A percentile compares a stretch with the other conserved stretches of the same genome.
Conservation (phyloP, 2,797 vertebrate genomes). For the Uromys caudimaculatus region DNA sequence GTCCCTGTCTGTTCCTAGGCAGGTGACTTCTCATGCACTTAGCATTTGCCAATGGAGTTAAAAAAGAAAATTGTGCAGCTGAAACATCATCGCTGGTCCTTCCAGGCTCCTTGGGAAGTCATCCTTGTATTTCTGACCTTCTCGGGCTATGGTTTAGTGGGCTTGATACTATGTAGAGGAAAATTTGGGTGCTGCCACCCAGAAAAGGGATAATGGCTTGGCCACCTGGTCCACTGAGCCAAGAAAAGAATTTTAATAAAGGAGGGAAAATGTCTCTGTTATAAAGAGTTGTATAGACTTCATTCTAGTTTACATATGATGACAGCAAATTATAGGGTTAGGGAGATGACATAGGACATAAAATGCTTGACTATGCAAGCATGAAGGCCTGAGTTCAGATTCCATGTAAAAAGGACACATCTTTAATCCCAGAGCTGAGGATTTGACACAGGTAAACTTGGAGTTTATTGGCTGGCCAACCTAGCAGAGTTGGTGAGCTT, state of each 20-base stretch:
- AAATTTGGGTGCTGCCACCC: accelerated
- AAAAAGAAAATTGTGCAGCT: neutral
- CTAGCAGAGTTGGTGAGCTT: neutral
- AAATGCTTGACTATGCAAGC: neutral
- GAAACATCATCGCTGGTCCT: neutral
- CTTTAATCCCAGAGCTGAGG: no score
- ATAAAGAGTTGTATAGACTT: neutral
- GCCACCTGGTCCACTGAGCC: neutral
- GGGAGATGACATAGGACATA: neutral
- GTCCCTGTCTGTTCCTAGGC: accelerated
- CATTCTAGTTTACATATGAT: neutral
- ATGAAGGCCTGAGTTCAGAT: neutral
- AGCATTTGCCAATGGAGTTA: neutral
- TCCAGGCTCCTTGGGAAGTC: neutral
- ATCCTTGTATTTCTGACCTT: neutral
- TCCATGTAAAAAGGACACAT: neutral
- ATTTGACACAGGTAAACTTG: neutral
- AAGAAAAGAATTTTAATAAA: neutral
- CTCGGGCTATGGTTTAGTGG: neutral
- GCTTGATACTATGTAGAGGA: accelerated
- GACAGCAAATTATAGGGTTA: neutral
- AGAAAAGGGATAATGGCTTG: neutral
- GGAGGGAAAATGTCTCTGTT: neutral
- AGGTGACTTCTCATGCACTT: neutral
- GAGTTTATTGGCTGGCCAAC: neutral